Conservation (phyloP, 2,113 vertebrate species). For the Chiloscyllium plagiosum region DNA sequence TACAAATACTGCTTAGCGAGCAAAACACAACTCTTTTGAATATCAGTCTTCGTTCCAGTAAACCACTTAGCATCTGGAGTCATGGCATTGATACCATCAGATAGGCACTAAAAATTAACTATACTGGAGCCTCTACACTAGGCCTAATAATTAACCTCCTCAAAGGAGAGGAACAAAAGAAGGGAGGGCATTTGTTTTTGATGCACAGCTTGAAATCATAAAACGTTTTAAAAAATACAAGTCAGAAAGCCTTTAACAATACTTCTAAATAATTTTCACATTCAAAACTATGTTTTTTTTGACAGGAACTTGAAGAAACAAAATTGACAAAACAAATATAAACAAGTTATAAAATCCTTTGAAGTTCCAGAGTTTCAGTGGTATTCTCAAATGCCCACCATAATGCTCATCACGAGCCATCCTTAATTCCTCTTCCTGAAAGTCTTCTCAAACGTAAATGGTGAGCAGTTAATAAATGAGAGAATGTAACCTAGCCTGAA, state of each 20-base stretch:
- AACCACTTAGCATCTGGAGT: background rate
- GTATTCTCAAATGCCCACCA: background rate
- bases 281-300: background rate
- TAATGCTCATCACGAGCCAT: background rate
- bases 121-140: background rate
- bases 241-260: background rate
- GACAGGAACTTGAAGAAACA: background rate
- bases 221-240: background rate
- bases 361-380: too few species aligned
- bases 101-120: background rate
- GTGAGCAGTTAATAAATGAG: background rate
- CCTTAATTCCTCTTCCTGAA: background rate
- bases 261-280: background rate
- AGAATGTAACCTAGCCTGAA: background rate
- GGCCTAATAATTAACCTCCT: background rate
- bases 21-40: background rate
- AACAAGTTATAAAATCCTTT: background rate
- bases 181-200: background rate
- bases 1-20: background rate
- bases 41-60: background rate
- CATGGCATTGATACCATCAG: background rate
- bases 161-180: background rate
- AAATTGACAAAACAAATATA: background rate
- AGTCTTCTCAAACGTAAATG: background rate
- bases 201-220: background rate